Evolutionary conservation across 2,888 invertebrate species (phyloP).

Genomic region (Pterostichus niger): DNA sequence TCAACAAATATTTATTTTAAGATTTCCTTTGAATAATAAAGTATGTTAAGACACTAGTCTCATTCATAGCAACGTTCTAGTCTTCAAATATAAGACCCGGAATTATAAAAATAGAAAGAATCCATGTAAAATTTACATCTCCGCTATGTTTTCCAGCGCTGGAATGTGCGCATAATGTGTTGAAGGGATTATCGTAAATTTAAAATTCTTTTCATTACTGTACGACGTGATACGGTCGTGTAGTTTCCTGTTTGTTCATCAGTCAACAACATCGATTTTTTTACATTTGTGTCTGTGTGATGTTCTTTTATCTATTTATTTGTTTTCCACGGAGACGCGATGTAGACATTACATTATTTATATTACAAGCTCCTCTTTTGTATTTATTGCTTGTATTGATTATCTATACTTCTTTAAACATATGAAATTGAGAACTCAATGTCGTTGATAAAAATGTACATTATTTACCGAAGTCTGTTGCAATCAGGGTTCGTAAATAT

Average conservation of each 20-base stretch:
- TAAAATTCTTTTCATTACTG: too few relatives aligned
- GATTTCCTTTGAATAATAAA: slow-evolving; percentile 30
- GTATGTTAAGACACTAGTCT: slow-evolving; percentile 10
- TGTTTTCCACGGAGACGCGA: slow-evolving; percentile 4
- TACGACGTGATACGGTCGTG: neutral
- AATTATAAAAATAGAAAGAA: neutral
- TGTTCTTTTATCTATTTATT: slow-evolving; percentile 8
- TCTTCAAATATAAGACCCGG: slow-evolving; percentile 4
- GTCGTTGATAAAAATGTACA: too few relatives aligned
- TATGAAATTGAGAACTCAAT: neutral
- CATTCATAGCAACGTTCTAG: slow-evolving; percentile 31
- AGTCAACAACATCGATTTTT: slow-evolving; percentile 19
- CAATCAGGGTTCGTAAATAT: too few relatives aligned
- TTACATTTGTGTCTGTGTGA: neutral
- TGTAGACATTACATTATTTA: slow-evolving; percentile 31
- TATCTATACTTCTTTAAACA: neutral
- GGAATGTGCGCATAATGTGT: neutral
- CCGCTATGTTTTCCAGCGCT: too few relatives aligned
- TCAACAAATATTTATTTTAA: slow-evolving; percentile 47
- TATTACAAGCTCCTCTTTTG: neutral
- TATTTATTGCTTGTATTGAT: neutral
- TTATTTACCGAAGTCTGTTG: too few relatives aligned
- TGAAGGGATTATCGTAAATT: neutral
- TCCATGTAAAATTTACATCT: neutral
- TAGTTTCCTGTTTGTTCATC: neutral